phyloP scores from a whole-genome alignment of 2,113 vertebrate species.

The Numida meleagris region DNA sequence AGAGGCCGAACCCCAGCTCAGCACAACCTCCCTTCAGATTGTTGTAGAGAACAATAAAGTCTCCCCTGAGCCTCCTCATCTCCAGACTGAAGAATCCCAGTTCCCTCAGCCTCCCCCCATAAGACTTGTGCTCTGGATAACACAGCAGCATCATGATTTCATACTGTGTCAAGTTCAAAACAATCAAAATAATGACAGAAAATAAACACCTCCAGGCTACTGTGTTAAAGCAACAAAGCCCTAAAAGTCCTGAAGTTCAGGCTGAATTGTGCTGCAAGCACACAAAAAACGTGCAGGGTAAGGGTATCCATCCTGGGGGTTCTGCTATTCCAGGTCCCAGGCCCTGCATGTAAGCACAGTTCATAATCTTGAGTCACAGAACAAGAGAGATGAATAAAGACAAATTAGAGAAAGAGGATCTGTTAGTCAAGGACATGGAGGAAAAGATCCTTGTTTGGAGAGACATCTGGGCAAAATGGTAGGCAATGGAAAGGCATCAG shows the following conservation, averaged over 20 bases:
- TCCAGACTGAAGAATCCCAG: too few species aligned
- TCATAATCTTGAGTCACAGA: not conserved
- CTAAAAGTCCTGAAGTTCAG: not conserved
- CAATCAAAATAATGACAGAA: not conserved
- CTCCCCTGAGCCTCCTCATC: too few species aligned
- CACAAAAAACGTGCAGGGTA: not conserved
- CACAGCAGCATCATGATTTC: rapidly evolving
- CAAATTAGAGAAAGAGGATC: not conserved
- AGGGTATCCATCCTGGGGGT: not conserved
- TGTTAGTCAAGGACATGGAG: not conserved
- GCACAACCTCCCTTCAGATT: too few species aligned
- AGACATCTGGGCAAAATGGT: rapidly evolving
- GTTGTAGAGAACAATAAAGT: too few species aligned
- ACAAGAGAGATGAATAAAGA: not conserved
- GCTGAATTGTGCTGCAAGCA: not conserved
- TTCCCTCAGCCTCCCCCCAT: too few species aligned
- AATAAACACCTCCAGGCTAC: not conserved
- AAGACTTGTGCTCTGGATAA: too few species aligned
- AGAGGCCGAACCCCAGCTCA: too few species aligned
- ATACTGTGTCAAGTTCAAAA: not conserved
- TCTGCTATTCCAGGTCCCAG: not conserved
- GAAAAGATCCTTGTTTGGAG: not conserved
- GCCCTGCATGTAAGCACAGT: not conserved
- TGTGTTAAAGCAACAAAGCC: not conserved
- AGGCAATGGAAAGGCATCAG: not conserved